Evolutionary conservation across 2,888 invertebrate species (phyloP), one percentile per base, ranked within the genome.

Genomic region (Gerosis bhagava): DNA sequence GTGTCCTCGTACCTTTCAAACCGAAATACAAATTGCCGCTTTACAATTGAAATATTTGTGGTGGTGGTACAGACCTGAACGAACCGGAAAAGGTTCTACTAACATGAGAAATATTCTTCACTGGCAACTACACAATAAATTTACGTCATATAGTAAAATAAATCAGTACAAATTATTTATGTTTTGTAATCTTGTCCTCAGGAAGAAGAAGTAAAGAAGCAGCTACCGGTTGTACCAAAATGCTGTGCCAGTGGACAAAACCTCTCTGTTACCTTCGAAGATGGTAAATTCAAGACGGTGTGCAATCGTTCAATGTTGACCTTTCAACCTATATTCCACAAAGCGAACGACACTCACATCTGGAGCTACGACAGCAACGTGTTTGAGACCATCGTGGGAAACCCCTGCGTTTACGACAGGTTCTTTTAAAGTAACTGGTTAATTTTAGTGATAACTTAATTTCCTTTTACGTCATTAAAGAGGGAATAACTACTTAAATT

Each of bases 361-460:
- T 78, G 83, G 64, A 77, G 72, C 29, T 86, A 80, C 39, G 78
- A 84, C 42, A 77, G 70, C 56, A 83, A 87, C 36, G 70, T 81
- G 16, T 91, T 90, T 59, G 86, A 91, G 52, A 90, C 91, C 1
- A 78, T 92, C 32, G 82, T 91, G 32, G 91, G 91, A 13, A 89
- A 88, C 60, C 91, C 91, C 32, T 92, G 92, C 66, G 63, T 60
- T 54, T 82, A 86, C 63, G 88, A 87, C 67, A 91, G 84, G 92
- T 91, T 65, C 29, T 31, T 42, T 37, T 37, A 10, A 44, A 28
- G 43, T 24, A 29, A 29, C 36, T 45, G 44, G 24, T 36, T 22
- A 22, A 10, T 31, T 45, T 13, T 29, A 37, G 45, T 10, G 25
- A 37, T 31, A 45, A 37, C 13, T 15, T 10, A 13, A 17, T 16